Conservation (phyloP, 2,888 invertebrate genomes). For the Plebejus argus region DNA sequence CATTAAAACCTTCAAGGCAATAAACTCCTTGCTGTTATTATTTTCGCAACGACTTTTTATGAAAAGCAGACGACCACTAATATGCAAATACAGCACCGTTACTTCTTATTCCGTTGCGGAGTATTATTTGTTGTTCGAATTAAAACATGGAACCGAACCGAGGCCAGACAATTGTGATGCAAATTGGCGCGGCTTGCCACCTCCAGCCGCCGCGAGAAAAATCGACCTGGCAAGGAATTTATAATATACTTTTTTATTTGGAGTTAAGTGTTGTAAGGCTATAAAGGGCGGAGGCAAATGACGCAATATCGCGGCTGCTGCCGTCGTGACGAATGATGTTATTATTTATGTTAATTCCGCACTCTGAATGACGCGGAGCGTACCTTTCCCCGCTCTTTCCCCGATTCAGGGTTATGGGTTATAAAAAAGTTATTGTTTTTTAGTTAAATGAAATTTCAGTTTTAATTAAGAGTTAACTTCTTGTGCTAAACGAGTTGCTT, state of each 20-base stretch:
- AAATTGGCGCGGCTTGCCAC: constrained; percentile 54
- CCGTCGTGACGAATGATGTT: constrained; percentile 67
- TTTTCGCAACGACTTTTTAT: constrained; percentile 55
- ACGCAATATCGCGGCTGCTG: constrained; percentile 60
- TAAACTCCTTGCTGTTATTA: constrained; percentile 47
- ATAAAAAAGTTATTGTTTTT: constrained; percentile 9
- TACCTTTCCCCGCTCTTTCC: constrained; percentile 63
- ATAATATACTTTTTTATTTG: constrained; percentile 73
- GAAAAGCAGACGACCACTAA: constrained; percentile 56
- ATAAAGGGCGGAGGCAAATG: constrained; percentile 71
- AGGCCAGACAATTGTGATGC: constrained; percentile 72
- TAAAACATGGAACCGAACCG: constrained; percentile 66
- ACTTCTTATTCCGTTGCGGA: constrained; percentile 68
- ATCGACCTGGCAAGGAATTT: constrained; percentile 58
- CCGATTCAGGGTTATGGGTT: constrained; percentile 51
- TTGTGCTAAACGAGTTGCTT: not conserved
- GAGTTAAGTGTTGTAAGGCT: constrained; percentile 68
- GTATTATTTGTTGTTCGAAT: constrained; percentile 74
- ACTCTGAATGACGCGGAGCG: constrained; percentile 76
- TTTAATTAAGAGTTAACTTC: not conserved
- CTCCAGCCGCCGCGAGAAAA: constrained; percentile 49
- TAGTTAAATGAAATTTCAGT: not conserved
- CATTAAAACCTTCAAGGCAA: constrained; percentile 49
- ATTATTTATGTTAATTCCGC: constrained; percentile 80
- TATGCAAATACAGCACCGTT: constrained; percentile 66